Evolutionary conservation across 2,797 vertebrate genomes (phyloP), one percentile per base, ranked within the genome.

Genomic region (Alectoris magna): DNA sequence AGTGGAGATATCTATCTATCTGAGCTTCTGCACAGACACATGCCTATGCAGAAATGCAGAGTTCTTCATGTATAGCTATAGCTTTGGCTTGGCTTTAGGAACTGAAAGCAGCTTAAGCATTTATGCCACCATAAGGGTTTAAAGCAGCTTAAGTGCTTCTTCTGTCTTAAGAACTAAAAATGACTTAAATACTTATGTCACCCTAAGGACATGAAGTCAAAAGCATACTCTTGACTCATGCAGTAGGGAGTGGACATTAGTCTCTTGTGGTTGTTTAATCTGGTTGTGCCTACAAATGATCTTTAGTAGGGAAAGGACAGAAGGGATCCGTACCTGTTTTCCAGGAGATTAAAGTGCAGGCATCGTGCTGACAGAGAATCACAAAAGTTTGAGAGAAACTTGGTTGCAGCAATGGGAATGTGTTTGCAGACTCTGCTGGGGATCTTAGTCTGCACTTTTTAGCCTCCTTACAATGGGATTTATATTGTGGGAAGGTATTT

Each of bases 121-220:
- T 97, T 93, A 73, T 93, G 63, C 91, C 78, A 85, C 81, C 46
- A 8, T 72, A 94, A 95, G 76, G 62, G 83, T 86, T 95, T 96
- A 92, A 88, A 96, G 93, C 76, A 77, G 80, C 76, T 95, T 85
- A 95, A 91, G 84, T 78, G 24, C 80, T 95, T 90, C 92, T 87
- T 93, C 89, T 5, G 0, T 94, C 72, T 87, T 74, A 55, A 73
- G 73, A 96, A 67, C 92, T 93, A 88, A 93, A 95, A 96, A 93
- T 87, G 79, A 86, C 78, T 94, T 94, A 95, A 92, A 66, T 87
- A 84, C 67, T 96, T 94, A 87, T 14, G 72, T 67, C 87, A 85
- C 63, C 69, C 81, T 91, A 87, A 95, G 91, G 84, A 94, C 80
- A 26, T 0, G 1, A 68, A 80, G 91, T 94, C 84, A 94, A 93